Evolutionary conservation across 2,888 invertebrate species (phyloP), one percentile per base, ranked within the genome.

Genomic region (Catocala fraxini): DNA sequence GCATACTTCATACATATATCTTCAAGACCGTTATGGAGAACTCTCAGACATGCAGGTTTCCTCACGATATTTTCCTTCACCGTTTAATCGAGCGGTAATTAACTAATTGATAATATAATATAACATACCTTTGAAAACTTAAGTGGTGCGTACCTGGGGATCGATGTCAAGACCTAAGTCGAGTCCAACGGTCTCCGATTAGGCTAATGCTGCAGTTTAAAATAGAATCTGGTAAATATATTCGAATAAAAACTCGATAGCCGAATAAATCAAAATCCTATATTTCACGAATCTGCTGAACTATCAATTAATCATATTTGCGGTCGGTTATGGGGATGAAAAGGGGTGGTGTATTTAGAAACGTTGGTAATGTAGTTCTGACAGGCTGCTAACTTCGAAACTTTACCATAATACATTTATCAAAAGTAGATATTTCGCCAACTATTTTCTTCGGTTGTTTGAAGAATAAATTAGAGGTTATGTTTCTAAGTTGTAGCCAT

Each of bases 311-410:
- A 77, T 75, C 74, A 68, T 63, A 65, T 56, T 53, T 56, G 43
- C 12, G 45, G 48, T 64, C 59, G 62, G 63, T 56, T 45, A 59
- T 51, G n/a, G 51, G 62, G 52, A 34, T 46, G 52, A 53, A 42
- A 47, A 48, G 41, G 12, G 12, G 41, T 62, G 7, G 41, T 59
- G 45, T 65, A 54, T 63, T 63, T 59, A 64, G 63, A 65, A 61
- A 59, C 68, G 56, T 60, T 67, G 69, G 74, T 80, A 79, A 80
- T 79, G 72, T 78, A 76, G 75, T 75, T 75, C 75, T 76, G 81
- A 80, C 79, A 79, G 71, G 64, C 51, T 61, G 57, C 59, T 65
- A 76, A 70, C 53, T 53, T 59, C 35, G 25, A 62, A 61, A 49
- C 52, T 56, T 65, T 55, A 54, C 41, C 48, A 58, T 56, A 49